Conservation (phyloP, 2,113 vertebrate species). For the Procavia capensis region DNA sequence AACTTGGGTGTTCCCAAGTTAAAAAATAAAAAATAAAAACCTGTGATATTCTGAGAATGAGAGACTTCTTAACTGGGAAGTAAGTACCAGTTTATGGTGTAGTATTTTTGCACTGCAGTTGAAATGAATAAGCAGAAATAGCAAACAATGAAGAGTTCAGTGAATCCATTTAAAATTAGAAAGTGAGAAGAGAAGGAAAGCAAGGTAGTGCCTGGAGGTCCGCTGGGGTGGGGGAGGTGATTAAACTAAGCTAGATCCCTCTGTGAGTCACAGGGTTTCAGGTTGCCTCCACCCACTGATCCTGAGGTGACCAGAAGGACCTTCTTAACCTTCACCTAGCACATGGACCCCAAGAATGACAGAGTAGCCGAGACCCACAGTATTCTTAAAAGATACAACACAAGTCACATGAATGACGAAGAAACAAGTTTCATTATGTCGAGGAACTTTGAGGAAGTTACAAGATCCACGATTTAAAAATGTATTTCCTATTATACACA, state of each 20-base stretch:
- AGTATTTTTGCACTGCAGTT: slow-evolving; percentile 8
- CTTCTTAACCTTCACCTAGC: background rate
- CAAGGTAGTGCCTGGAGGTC: background rate
- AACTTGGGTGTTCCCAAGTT: too few relatives aligned
- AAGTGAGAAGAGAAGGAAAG: background rate
- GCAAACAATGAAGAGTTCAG: background rate
- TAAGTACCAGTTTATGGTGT: background rate
- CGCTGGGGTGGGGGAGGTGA: too few relatives aligned
- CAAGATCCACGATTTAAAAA: slow-evolving; percentile 64
- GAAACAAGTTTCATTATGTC: slow-evolving; percentile 69
- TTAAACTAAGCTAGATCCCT: background rate
- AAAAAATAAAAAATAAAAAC: slow-evolving; percentile 40
- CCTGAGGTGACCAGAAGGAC: background rate
- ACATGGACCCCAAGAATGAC: background rate
- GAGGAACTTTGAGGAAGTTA: slow-evolving; percentile 79
- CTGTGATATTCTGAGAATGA: background rate
- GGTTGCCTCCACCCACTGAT: background rate
- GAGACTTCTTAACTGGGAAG: slow-evolving; percentile 8
- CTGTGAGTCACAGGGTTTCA: background rate
- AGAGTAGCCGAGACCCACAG: background rate
- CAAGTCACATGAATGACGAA: slow-evolving; percentile 58
- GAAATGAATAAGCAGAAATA: background rate
- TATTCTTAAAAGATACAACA: slow-evolving; percentile 46
- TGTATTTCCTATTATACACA: slow-evolving; percentile 45
- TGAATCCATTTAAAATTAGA: background rate